Conservation (phyloP, 1,140 invertebrate genomes). For the Eumaeus atala region DNA sequence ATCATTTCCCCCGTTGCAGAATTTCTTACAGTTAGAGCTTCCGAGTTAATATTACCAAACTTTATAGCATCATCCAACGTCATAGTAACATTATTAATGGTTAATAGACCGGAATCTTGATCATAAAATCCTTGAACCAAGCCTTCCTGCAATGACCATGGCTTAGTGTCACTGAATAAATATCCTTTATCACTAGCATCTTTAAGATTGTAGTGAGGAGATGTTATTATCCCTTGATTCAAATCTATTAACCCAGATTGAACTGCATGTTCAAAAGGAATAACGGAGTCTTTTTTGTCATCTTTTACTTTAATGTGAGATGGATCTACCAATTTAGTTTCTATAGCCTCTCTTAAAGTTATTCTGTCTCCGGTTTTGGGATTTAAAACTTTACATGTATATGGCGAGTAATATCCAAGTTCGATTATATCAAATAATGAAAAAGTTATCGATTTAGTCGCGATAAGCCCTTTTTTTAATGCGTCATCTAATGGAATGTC, state of each 20-base stretch:
- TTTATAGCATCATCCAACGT: conserved; percentile 88
- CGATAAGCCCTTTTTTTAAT: conserved; percentile 79
- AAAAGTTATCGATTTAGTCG: conserved; percentile 81
- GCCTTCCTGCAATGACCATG: conserved; percentile 89
- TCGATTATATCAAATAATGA: conserved; percentile 84
- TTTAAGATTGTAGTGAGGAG: conserved; percentile 83
- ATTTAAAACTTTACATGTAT: conserved; percentile 86
- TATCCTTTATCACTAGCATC: conserved; percentile 86
- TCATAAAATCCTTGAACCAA: conserved; percentile 89
- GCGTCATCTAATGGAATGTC: conserved; percentile 82
- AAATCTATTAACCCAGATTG: conserved; percentile 81
- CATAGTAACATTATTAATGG: conserved; percentile 81
- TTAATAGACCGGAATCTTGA: conserved; percentile 82
- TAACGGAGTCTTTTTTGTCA: conserved; percentile 79
- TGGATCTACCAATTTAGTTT: conserved; percentile 82
- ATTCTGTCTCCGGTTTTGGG: conserved; percentile 85
- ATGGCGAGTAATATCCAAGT: conserved; percentile 85
- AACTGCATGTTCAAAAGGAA: conserved; percentile 82
- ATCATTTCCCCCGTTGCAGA: conserved; percentile 85
- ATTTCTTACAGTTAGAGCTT: conserved; percentile 88
- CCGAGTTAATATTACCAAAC: conserved; percentile 83
- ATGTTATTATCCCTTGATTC: conserved; percentile 79
- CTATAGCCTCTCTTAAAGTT: conserved; percentile 82
- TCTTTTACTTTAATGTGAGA: conserved; percentile 83
- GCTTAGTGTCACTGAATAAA: conserved; percentile 83